A percentile compares a stretch with the other conserved stretches of the same genome.
phyloP scores from a whole-genome alignment of 2,797 vertebrate species.

The Micropoecilia bifurca region DNA sequence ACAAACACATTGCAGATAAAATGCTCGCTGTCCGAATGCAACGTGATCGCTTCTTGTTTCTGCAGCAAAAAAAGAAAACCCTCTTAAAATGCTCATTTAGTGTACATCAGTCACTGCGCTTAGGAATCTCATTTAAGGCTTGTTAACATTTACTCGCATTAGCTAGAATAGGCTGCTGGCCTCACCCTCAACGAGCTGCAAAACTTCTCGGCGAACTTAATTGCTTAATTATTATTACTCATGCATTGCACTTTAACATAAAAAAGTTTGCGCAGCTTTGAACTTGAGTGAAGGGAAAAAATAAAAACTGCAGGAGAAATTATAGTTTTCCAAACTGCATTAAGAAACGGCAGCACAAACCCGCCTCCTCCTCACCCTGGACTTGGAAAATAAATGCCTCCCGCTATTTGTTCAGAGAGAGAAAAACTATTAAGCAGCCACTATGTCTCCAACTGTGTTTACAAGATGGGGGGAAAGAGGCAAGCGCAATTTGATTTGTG shows the following conservation, averaged over 20 bases:
- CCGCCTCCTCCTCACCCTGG: background rate
- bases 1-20: conserved; percentile 2
- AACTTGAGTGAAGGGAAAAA: background rate
- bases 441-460: background rate
- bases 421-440: conserved; percentile 10
- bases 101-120: conserved; percentile 10
- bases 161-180: background rate
- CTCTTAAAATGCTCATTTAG: conserved; percentile 9
- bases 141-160: conserved; percentile 4
- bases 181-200: background rate
- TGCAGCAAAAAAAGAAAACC: background rate
- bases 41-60: background rate
- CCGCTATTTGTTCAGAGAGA: conserved; percentile 11
- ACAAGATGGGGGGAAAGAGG: conserved; percentile 9
- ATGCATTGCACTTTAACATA: background rate
- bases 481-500: conserved; percentile 35
- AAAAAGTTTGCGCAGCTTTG: background rate
- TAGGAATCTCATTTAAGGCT: conserved; percentile 12
- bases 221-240: background rate
- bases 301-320: background rate
- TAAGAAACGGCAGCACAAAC: background rate
- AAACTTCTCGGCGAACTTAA: background rate
- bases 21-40: background rate
- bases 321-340: background rate
- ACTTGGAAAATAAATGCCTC: conserved; percentile 3